Conservation (phyloP, 2,113 vertebrate species). For the Grallaria varia region DNA sequence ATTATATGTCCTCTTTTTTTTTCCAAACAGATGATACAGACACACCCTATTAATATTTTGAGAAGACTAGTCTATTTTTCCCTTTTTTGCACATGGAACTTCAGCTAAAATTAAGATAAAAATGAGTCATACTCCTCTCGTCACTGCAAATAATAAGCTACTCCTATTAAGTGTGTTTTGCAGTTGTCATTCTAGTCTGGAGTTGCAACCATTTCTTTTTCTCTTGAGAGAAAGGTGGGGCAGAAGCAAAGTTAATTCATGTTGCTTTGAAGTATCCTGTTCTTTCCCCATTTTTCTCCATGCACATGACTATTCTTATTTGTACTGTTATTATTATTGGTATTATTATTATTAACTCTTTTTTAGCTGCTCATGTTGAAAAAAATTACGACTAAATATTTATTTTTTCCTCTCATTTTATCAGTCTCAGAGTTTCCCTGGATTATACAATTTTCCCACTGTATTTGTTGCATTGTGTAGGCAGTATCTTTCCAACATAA, state of each 20-base stretch:
- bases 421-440: neutral
- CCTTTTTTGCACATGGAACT: neutral
- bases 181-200: neutral
- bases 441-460: neutral
- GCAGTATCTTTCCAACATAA: neutral
- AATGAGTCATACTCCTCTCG: neutral
- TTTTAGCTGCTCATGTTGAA: neutral
- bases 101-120: neutral
- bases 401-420: neutral
- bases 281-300: neutral
- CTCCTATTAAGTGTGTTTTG: neutral
- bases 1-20: neutral
- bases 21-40: neutral
- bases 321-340: neutral
- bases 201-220: neutral
- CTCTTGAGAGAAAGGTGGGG: neutral
- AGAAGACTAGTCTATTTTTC: neutral
- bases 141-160: neutral
- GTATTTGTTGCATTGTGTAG: too few species aligned
- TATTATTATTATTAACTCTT: neutral
- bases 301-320: rapidly evolving
- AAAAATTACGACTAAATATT: neutral
- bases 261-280: neutral
- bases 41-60: neutral
- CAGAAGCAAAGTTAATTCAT: neutral